A percentile compares a stretch with the other conserved stretches of the same genome.
Conservation (phyloP, 2,113 vertebrate species). For the Lophius piscatorius region DNA sequence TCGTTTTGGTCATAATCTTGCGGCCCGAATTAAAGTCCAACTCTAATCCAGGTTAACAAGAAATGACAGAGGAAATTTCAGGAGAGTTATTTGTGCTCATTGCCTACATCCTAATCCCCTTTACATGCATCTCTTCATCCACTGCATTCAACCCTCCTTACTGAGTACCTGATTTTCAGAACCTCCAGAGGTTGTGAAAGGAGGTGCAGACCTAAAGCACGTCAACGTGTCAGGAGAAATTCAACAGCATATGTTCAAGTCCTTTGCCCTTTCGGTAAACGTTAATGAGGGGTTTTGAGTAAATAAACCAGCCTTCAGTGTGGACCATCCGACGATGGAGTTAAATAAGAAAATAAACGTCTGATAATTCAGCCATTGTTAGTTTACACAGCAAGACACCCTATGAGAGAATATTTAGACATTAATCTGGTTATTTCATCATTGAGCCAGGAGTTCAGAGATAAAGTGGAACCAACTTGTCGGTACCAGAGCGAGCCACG, state of each 20-base stretch:
- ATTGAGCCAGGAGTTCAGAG: slow-evolving; percentile 17
- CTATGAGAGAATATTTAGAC: slow-evolving; percentile 41
- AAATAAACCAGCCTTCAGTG: slow-evolving; percentile 34
- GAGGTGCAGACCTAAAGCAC: too few relatives aligned
- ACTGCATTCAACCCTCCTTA: slow-evolving; percentile 5
- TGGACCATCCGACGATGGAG: slow-evolving; percentile 8
- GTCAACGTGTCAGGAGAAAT: too few relatives aligned
- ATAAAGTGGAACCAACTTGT: background rate
- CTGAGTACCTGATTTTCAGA: slow-evolving; percentile 32
- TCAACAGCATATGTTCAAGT: slow-evolving; percentile 1
- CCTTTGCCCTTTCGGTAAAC: slow-evolving; percentile 18
- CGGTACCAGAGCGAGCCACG: slow-evolving; percentile 27
- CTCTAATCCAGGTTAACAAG: too few relatives aligned
- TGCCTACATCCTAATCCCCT: background rate
- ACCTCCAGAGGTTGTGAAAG: background rate
- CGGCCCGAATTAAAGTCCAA: too few relatives aligned
- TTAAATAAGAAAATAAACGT: slow-evolving; percentile 15
- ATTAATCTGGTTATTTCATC: slow-evolving; percentile 44
- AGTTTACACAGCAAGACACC: slow-evolving; percentile 53
- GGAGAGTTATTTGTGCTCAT: background rate
- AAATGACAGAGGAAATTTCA: background rate
- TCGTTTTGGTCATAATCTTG: too few relatives aligned
- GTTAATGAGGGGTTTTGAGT: slow-evolving; percentile 12
- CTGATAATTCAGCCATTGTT: slow-evolving; percentile 36
- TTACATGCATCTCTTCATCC: background rate